Evolutionary conservation across 2,797 vertebrate genomes (phyloP).

Genomic region (Labeo calbasu): DNA sequence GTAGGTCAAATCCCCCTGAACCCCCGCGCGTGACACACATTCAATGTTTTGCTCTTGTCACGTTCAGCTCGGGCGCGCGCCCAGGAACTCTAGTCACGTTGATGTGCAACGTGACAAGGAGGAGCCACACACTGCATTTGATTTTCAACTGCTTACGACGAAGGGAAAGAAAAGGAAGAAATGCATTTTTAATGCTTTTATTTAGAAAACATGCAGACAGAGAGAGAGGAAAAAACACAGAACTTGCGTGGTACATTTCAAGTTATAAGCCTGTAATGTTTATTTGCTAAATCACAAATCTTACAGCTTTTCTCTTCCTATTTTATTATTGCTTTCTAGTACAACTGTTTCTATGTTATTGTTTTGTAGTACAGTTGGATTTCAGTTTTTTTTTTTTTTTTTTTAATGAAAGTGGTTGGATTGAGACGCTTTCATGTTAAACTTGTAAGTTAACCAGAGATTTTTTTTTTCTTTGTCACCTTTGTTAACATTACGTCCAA

Average conservation of each 20-base stretch:
- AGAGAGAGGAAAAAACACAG: neutral
- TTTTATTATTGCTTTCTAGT: neutral
- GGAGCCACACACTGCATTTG: constrained; percentile 19
- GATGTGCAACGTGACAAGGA: constrained; percentile 74
- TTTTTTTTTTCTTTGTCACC: too few relatives aligned
- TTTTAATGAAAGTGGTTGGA: too few relatives aligned
- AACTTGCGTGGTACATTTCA: neutral
- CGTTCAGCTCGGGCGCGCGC: constrained; percentile 64
- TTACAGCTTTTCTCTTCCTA: neutral
- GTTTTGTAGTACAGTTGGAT: neutral
- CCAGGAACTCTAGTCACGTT: constrained; percentile 74
- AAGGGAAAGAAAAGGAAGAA: neutral
- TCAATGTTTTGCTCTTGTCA: constrained; percentile 68
- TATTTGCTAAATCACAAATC: neutral
- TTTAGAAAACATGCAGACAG: neutral
- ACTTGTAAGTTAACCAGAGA: too few relatives aligned
- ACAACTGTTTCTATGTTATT: neutral
- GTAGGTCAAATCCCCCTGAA: constrained; percentile 71
- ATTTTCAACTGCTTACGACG: neutral
- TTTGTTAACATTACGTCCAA: too few relatives aligned
- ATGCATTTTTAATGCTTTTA: neutral
- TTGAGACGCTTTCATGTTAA: too few relatives aligned
- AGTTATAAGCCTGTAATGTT: neutral
- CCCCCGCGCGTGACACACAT: constrained; percentile 73
- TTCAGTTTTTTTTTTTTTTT: too few relatives aligned